Conservation (phyloP, 1,140 invertebrate species). For the Lysiphlebus fabarum region DNA sequence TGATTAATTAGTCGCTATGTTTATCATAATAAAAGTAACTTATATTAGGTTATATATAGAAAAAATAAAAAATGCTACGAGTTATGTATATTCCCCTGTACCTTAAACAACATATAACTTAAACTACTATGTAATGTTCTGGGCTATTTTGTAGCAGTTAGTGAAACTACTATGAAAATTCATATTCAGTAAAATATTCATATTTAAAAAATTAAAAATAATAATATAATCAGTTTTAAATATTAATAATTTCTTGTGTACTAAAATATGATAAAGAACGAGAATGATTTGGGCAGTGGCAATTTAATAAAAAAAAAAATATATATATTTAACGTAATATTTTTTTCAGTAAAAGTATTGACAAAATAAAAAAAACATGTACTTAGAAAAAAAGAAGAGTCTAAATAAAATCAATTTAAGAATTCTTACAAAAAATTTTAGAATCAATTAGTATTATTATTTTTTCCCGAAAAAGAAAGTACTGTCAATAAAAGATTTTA, state of each 20-base stretch:
- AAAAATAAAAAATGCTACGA: slow-evolving; percentile 23
- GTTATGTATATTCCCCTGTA: slow-evolving; percentile 46
- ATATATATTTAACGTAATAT: no score
- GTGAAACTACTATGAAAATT: background rate
- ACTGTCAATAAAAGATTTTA: no score
- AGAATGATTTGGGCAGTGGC: slow-evolving; percentile 15
- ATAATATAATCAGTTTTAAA: slow-evolving; percentile 11
- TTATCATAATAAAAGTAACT: no score
- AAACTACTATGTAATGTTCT: slow-evolving; percentile 35
- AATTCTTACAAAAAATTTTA: no score
- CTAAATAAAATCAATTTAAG: no score
- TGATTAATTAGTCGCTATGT: no score
- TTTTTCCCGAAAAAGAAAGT: no score
- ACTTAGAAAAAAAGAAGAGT: no score
- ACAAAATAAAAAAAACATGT: no score
- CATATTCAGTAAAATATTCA: slow-evolving; percentile 7
- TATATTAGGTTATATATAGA: no score
- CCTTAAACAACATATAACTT: slow-evolving; percentile 51
- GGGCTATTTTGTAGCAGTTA: slow-evolving; percentile 9
- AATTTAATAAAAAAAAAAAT: slow-evolving; percentile 15
- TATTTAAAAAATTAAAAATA: slow-evolving; percentile 12
- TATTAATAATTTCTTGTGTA: slow-evolving; percentile 10
- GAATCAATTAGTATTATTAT: no score
- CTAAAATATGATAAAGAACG: slow-evolving; percentile 7
- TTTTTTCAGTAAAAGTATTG: no score